Evolutionary conservation across 1,140 invertebrate species (phyloP).

Genomic region (Lordiphosa clarofinis): DNA sequence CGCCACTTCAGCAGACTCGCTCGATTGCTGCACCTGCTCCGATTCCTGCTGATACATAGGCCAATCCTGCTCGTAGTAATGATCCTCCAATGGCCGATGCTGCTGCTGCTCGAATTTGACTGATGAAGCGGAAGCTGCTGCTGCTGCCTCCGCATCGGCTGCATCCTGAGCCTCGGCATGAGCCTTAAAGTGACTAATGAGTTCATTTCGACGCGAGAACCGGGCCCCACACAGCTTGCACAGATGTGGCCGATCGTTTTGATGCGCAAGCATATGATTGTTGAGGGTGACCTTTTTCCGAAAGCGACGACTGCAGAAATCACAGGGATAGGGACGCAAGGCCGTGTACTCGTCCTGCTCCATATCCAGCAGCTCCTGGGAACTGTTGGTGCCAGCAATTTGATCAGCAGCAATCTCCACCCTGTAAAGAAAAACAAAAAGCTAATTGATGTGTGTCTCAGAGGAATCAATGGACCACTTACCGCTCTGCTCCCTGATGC

Average conservation of each 20-base stretch:
- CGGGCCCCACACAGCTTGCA: slow-evolving; percentile 89
- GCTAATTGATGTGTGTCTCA: not conserved
- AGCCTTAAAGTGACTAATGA: slow-evolving; percentile 90
- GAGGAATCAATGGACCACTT: slow-evolving; percentile 24
- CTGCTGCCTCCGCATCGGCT: slow-evolving; percentile 79
- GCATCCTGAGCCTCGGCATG: slow-evolving; percentile 83
- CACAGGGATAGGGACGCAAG: slow-evolving; percentile 90
- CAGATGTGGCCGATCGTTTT: slow-evolving; percentile 87
- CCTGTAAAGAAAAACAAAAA: slow-evolving; percentile 55
- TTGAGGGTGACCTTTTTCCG: slow-evolving; percentile 90
- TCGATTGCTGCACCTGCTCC: slow-evolving; percentile 29
- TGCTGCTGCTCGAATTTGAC: slow-evolving; percentile 58
- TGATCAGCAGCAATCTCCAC: slow-evolving; percentile 85
- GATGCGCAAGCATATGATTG: slow-evolving; percentile 91
- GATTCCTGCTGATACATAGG: slow-evolving; percentile 41
- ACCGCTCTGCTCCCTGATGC: slow-evolving; percentile 86
- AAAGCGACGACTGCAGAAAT: slow-evolving; percentile 90
- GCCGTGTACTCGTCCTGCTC: slow-evolving; percentile 91
- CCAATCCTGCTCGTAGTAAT: slow-evolving; percentile 77
- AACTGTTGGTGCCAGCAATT: slow-evolving; percentile 80
- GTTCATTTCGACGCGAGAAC: slow-evolving; percentile 87
- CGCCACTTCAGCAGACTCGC: slow-evolving; percentile 13
- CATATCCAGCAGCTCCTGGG: slow-evolving; percentile 85
- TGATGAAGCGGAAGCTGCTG: slow-evolving; percentile 46
- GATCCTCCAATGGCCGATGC: slow-evolving; percentile 51